Evolutionary conservation across 2,888 invertebrate species (phyloP), one percentile per base, ranked within the genome.

Genomic region (Eremobia ochroleuca): DNA sequence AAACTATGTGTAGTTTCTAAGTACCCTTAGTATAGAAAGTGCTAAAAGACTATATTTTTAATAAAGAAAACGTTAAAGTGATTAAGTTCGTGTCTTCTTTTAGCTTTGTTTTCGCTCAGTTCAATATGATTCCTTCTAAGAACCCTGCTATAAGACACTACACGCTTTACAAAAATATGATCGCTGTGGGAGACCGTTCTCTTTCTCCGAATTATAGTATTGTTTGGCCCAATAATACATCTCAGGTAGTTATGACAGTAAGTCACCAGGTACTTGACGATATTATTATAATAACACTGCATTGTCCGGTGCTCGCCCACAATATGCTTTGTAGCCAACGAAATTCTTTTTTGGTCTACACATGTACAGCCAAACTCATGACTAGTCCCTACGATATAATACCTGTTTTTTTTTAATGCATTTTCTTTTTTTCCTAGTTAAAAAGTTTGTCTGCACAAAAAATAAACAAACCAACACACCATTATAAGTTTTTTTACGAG

Each of bases 211-310:
- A 31, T 15, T 43, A 21, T 37, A 40, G 8, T 58, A 58, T 73
- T 49, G 64, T 72, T 46, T n/a, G 31, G 1, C n/a, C 52, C 52
- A 76, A 55, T 55, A 76, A 55, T 55, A 64, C 25, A 15, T 52
- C 25, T 73, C 73, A 59, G 58, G 52, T 73, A 79, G 40, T 49
- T 72, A 46, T 64, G 79, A 49, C 49, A 74, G 46, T 31, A 15
- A n/a, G 21, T 71, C 37, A n/a, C 52, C 46, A 64, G 31, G 25
- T 49, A 72, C 31, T 37, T 6, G 28, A 34, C 46, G 31, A 40
- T 46, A 46, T 34, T 37, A 64, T 49, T 40, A 49, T 75, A 65
- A 46, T 31, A 78, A 46, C 25, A 46, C 25, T 77, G 49, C 49
- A 25, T 61, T 77, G 59, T 68, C 8, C n/a, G 31, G 49, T 31